Evolutionary conservation across 2,888 invertebrate species (phyloP).

Genomic region (Arctia plantaginis): DNA sequence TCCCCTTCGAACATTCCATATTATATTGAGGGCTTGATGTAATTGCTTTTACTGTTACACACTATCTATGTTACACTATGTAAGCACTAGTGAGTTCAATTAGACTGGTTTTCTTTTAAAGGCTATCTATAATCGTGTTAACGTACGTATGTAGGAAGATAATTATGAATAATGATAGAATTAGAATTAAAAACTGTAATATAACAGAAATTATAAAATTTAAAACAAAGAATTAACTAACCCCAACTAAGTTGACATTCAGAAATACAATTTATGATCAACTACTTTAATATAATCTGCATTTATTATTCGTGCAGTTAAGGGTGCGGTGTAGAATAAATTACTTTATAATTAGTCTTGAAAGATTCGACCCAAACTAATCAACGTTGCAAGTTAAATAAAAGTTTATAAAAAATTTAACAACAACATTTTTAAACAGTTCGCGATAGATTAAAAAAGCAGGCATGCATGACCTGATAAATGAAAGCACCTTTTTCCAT

Average conservation of each 20-base stretch:
- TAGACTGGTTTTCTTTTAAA: not conserved
- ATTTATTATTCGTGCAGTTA: no score
- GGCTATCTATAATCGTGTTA: not conserved
- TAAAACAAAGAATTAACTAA: not conserved
- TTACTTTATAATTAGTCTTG: no score
- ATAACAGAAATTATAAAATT: no score
- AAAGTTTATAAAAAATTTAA: not conserved
- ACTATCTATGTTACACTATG: not conserved
- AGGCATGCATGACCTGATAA: no score
- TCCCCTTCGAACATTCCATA: not conserved
- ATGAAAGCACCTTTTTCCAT: not conserved
- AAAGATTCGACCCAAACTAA: no score
- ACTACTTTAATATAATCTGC: not conserved
- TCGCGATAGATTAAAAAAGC: no score
- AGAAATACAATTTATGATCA: not conserved
- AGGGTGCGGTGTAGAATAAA: no score
- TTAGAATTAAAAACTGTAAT: not conserved
- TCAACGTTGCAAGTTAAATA: no score
- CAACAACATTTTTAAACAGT: no score
- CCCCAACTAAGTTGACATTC: not conserved
- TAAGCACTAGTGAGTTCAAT: not conserved
- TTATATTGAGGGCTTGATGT: not conserved
- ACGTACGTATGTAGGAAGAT: not conserved
- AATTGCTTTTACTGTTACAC: not conserved
- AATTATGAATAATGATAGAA: not conserved